A percentile compares a stretch with the other conserved stretches of the same genome.
Evolutionary conservation across 1,140 invertebrate genomes (phyloP).

Genomic region (Procambarus clarkii): DNA sequence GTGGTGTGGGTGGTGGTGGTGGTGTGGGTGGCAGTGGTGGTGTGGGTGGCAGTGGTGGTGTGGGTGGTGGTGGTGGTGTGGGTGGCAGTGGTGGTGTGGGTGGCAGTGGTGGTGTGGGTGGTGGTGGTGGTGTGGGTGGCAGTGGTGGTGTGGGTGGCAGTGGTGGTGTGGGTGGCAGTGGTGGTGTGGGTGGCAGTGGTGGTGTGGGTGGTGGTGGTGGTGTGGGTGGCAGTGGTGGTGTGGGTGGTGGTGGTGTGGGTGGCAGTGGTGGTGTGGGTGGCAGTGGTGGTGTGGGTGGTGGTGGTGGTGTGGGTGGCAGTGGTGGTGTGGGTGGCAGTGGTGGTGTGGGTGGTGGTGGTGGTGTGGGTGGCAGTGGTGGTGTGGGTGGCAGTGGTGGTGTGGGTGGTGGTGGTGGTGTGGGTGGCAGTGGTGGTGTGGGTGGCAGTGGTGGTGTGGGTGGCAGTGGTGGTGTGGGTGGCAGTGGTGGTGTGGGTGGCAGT

Average conservation of each 20-base stretch:
- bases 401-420: background rate
- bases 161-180: background rate
- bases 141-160: background rate
- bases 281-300: background rate
- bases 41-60: background rate
- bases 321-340: background rate
- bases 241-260: background rate
- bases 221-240: background rate
- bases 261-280: background rate
- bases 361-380: background rate
- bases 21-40: background rate
- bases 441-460: background rate
- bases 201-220: background rate
- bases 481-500: background rate
- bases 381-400: background rate
- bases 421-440: background rate
- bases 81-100: background rate
- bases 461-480: background rate
- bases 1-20: background rate
- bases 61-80: background rate
- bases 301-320: background rate
- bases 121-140: background rate
- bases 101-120: background rate
- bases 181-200: background rate
- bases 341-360: background rate